Evolutionary conservation across 1,140 invertebrate species (phyloP), one percentile per base, ranked within the genome.

Genomic region (Bombus haemorrhoidalis): DNA sequence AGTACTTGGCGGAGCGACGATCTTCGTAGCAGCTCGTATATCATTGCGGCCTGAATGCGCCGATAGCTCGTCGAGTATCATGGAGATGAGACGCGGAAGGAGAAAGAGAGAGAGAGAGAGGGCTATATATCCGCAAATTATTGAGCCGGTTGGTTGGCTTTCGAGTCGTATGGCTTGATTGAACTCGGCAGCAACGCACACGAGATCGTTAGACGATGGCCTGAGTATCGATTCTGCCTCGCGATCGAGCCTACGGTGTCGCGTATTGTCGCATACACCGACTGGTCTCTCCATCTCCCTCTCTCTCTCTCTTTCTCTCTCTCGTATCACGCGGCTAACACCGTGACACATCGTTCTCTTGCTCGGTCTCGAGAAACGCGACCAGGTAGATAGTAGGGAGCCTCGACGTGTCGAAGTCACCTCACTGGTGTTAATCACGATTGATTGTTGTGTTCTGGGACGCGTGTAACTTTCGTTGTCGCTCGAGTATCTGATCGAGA

Each of bases 91-190:
- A 78, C 47, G 37, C 43, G 47, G 32, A 28, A 62, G 59, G 62
- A 18, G 62, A 53, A 15, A 28, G 28, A 28, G 6, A 13, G 62
- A 32, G 15, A 73, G 77, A 47, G 76, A 81, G 77, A n/a, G 37
- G 1, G 41, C 25, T 73, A 39, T 66, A 64, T 41, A 69, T 66
- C 41, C 32, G 64, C 57, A 66, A 81, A 85, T 85, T 85, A 85
- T 85, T 85, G 83, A 85, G 69, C 83, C 76, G 77, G 69, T 72
- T 73, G 47, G 62, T 71, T 12, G 64, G 75, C 28, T 68, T 77
- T 62, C 82, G 53, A 78, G 75, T 85, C 69, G 68, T 28, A 32
- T 25, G 41, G 66, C 39, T 59, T 80, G 83, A 85, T 85, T 72
- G 77, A 81, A 81, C 82, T 79, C 82, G 39, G 66, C 75, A 13